These are phyloP conservation scores for Falco concolor DNA, from an alignment of 2,797 vertebrate genomes.

Conservation along the genomic window DNA sequence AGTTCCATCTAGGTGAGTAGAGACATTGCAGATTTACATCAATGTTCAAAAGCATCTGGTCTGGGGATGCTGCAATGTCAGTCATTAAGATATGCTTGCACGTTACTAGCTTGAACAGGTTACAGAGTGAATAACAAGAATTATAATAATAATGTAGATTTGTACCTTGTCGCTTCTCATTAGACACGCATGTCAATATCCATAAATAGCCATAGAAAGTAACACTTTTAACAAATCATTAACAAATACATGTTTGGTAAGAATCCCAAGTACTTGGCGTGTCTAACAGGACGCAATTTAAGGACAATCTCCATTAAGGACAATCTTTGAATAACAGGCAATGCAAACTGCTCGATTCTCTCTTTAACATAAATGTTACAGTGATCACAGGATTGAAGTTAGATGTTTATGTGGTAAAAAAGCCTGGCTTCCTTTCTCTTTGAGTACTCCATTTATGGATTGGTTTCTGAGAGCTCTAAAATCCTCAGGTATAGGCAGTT, in stretches of 20 bases:
- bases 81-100: neutral
- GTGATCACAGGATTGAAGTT: neutral
- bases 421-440: neutral
- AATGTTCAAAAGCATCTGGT: neutral
- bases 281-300: neutral
- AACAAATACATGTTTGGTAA: neutral
- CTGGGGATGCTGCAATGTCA: neutral
- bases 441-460: neutral
- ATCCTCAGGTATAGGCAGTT: neutral
- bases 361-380: neutral
- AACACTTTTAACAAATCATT: neutral
- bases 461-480: neutral
- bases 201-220: neutral
- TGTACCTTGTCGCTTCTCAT: neutral
- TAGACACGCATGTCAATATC: neutral
- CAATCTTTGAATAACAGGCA: neutral
- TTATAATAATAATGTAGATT: neutral
- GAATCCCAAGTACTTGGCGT: neutral
- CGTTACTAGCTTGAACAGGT: neutral
- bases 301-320: neutral
- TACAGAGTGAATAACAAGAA: neutral
- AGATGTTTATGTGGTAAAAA: neutral
- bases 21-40: neutral
- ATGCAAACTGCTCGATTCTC: accelerated
- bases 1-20: neutral